These are phyloP conservation scores for Paracentrotus lividus DNA, from an alignment of 53 echinoderm and acorn worm genomes.

Conservation along the genomic window DNA sequence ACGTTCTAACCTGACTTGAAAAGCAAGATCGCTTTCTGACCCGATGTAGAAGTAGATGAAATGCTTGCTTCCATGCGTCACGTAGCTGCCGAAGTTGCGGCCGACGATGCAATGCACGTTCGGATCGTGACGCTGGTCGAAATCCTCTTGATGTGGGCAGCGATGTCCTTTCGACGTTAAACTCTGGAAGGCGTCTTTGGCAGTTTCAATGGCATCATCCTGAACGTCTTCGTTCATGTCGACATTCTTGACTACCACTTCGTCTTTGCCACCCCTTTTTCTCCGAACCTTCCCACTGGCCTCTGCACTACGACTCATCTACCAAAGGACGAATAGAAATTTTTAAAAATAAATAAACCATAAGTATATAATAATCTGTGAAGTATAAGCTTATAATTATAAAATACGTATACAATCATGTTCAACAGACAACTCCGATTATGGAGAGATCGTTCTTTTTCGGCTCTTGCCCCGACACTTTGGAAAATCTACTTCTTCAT, in stretches of 20 bases:
- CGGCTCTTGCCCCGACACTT: too few species aligned
- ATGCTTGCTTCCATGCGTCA: conserved; percentile 73
- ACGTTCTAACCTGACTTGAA: conserved; percentile 76
- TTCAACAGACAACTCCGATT: too few species aligned
- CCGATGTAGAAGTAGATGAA: conserved; percentile 77
- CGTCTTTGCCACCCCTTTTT: neutral
- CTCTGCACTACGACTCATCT: conserved; percentile 24
- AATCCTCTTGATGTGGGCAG: conserved; percentile 71
- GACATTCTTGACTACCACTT: conserved; percentile 70
- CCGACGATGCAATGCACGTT: conserved; percentile 80
- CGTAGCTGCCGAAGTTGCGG: conserved; percentile 78
- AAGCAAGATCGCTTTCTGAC: conserved; percentile 65
- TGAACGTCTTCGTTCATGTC: conserved; percentile 72
- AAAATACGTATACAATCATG: too few species aligned
- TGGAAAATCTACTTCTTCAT: too few species aligned
- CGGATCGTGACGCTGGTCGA: conserved; percentile 65
- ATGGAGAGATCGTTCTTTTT: too few species aligned
- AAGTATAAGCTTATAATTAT: too few species aligned
- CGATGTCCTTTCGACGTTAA: conserved; percentile 76
- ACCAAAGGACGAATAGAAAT: neutral
- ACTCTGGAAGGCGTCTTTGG: conserved; percentile 56
- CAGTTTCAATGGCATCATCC: conserved; percentile 52
- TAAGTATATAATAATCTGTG: neutral
- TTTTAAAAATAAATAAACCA: neutral
- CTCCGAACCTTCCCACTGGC: neutral